phyloP scores from a whole-genome alignment of 1,140 invertebrate species.

The Callitettix versicolor region DNA sequence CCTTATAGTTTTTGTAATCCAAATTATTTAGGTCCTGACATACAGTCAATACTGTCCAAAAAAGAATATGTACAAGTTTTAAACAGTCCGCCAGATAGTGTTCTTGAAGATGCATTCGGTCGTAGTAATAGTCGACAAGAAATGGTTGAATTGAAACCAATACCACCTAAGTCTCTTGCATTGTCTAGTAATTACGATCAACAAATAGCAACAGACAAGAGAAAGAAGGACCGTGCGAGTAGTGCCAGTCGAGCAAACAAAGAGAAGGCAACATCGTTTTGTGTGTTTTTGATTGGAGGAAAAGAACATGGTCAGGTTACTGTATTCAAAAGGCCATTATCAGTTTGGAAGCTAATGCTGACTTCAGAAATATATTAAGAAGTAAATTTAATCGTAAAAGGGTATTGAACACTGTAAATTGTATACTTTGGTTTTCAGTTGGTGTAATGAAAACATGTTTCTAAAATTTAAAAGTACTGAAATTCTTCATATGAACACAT shows the following conservation, averaged over 20 bases:
- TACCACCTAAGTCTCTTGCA: conserved; percentile 34
- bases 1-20: conserved; percentile 46
- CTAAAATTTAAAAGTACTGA: no score
- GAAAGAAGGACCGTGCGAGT: conserved; percentile 37
- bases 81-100: conserved; percentile 30
- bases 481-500: no score
- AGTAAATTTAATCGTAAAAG: not conserved
- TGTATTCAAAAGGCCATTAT: conserved; percentile 52
- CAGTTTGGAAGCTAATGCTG: conserved; percentile 53
- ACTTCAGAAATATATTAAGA: conserved; percentile 21
- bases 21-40: conserved; percentile 57
- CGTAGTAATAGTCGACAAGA: conserved; percentile 25
- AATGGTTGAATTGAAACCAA: conserved; percentile 28
- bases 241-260: conserved; percentile 34
- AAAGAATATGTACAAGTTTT: conserved; percentile 24
- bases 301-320: conserved; percentile 56
- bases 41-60: conserved; percentile 33
- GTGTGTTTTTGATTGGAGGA: conserved; percentile 51
- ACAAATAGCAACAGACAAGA: conserved; percentile 25
- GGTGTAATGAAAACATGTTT: no score
- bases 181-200: conserved; percentile 27
- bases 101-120: conserved; percentile 28
- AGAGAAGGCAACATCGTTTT: conserved; percentile 39
- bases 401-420: no score
- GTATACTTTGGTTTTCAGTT: no score